Evolutionary conservation across 2,113 vertebrate species (phyloP).

Genomic region (Silurus glanis): DNA sequence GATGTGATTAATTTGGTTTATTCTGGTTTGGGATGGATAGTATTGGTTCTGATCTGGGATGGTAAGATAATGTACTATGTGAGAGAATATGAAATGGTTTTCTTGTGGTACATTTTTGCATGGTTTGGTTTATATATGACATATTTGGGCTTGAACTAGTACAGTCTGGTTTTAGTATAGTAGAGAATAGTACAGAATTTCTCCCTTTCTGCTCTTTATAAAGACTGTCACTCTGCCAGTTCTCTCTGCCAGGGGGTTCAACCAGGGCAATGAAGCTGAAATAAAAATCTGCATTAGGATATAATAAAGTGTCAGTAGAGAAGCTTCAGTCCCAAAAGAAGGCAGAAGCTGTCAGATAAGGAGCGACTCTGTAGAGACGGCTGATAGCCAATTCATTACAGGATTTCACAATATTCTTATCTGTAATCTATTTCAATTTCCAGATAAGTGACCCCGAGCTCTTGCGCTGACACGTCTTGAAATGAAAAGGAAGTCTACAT

Average conservation of each 20-base stretch:
- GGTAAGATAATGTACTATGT: too few species aligned
- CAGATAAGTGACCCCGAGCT: constrained; percentile 10
- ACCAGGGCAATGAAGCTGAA: not conserved
- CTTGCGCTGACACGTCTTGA: not conserved
- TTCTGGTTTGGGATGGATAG: too few species aligned
- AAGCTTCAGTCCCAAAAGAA: not conserved
- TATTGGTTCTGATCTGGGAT: too few species aligned
- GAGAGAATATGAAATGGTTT: too few species aligned
- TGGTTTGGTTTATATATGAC: too few species aligned
- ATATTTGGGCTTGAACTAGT: not conserved
- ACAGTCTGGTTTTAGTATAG: not conserved
- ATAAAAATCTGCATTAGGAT: not conserved
- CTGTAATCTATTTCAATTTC: not conserved
- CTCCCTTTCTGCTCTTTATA: not conserved
- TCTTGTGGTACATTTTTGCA: too few species aligned
- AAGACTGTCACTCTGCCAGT: not conserved
- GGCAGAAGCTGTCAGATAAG: not conserved
- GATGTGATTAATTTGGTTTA: not conserved
- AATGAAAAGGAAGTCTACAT: not conserved
- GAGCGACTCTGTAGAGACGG: not conserved
- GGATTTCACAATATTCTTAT: constrained; percentile 12
- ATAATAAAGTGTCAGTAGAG: constrained; percentile 8
- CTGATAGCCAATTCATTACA: constrained; percentile 14
- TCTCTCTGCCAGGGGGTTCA: not conserved
- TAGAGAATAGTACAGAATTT: not conserved